A percentile compares a stretch with the other conserved stretches of the same genome.
phyloP scores from a whole-genome alignment of 1,140 invertebrate genomes.

The Caerostris extrusa region DNA sequence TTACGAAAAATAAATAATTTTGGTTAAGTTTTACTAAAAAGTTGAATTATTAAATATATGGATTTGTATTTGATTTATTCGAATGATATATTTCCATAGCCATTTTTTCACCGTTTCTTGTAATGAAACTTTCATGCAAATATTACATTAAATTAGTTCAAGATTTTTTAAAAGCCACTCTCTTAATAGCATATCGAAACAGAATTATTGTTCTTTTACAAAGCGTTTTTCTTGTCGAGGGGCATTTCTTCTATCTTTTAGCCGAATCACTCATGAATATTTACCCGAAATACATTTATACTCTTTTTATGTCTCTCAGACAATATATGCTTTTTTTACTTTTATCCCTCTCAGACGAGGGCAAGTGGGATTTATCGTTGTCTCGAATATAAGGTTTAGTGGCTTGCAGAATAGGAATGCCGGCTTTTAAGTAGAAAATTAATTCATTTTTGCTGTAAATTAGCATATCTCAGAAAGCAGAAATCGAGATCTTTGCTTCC shows the following conservation, averaged over 20 bases:
- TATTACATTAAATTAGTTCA: background rate
- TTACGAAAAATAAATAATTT: too few species aligned
- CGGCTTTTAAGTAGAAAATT: constrained; percentile 45
- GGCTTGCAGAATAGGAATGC: constrained; percentile 47
- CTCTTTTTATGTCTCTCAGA: background rate
- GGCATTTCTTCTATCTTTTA: background rate
- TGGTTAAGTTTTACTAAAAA: too few species aligned
- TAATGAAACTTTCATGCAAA: background rate
- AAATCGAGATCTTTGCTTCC: constrained; percentile 27
- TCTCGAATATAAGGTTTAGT: constrained; percentile 29
- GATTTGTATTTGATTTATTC: too few species aligned
- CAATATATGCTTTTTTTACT: background rate
- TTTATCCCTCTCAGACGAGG: background rate
- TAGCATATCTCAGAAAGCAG: constrained; percentile 52
- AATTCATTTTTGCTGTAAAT: constrained; percentile 54
- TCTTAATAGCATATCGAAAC: background rate
- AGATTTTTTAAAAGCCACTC: background rate
- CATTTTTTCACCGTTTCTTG: background rate
- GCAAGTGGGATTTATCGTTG: constrained; percentile 42
- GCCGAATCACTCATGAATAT: constrained; percentile 42
- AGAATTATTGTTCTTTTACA: background rate
- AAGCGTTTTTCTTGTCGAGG: background rate
- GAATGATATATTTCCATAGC: background rate
- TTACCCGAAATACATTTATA: constrained; percentile 19
- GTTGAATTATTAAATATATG: too few species aligned